phyloP scores from a whole-genome alignment of 2,888 invertebrate genomes.

The Drosophila meridiana region DNA sequence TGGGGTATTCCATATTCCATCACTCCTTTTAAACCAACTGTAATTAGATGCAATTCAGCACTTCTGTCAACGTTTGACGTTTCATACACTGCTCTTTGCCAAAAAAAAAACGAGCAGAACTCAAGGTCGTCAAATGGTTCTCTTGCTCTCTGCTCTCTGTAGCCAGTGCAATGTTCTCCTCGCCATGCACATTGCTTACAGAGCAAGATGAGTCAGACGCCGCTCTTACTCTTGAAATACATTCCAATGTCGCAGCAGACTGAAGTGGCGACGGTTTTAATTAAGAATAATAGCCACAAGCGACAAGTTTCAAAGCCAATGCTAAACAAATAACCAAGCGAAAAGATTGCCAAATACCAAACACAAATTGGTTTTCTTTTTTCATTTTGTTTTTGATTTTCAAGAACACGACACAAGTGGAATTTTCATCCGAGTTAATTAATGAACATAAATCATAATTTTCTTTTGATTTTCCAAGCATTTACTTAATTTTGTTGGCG shows the following conservation, averaged over 20 bases:
- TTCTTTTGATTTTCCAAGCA: constrained; percentile 38
- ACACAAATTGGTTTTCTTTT: constrained; percentile 21
- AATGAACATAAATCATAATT: constrained; percentile 55
- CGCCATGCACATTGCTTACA: neutral
- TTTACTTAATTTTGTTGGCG: neutral
- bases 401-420: constrained; percentile 56
- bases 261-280: constrained; percentile 29
- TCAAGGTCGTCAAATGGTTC: constrained; percentile 45
- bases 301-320: constrained; percentile 33
- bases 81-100: constrained; percentile 36
- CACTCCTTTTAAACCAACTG: neutral
- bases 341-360: constrained; percentile 16
- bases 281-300: constrained; percentile 30
- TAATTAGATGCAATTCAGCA: constrained; percentile 25
- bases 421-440: constrained; percentile 52
- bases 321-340: constrained; percentile 27
- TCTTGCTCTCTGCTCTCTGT: neutral
- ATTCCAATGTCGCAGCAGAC: constrained; percentile 47
- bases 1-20: neutral
- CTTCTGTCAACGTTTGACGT: constrained; percentile 8
- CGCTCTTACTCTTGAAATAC: constrained; percentile 20
- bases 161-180: constrained; percentile 9
- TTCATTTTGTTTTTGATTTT: constrained; percentile 17
- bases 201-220: constrained; percentile 36
- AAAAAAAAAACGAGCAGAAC: constrained; percentile 20